Evolutionary conservation across 1,140 invertebrate species (phyloP), one percentile per base, ranked within the genome.

Genomic region (Anagrus nilaparvatae): DNA sequence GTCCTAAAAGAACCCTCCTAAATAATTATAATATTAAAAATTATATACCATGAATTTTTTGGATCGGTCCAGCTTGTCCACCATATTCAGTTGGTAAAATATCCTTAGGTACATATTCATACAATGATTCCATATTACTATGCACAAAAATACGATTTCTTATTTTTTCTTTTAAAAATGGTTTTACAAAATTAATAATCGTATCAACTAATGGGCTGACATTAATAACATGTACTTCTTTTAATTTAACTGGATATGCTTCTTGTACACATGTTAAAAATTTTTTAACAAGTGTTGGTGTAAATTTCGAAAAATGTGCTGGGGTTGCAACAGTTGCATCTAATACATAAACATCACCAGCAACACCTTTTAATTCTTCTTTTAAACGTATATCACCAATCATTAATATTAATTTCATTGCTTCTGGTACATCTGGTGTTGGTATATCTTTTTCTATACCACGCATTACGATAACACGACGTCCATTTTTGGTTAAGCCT

Each of bases 91-190:
- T 64, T 3, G 86, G 86, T 31, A 88, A 59, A 52, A 89, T 79
- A 21, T 85, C 81, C 51, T 75, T 78, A 0, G 84, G 84, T 17
- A 89, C 67, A 44, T 78, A 76, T 47, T 86, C 77, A 57, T 87
- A 82, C 1, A 90, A 66, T 3, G 78, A 77, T 18, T 86, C 78
- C 7, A 84, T 47, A 13, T 78, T 72, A 41, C 74, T 78, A 58
- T 89, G 85, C 30, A 87, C 77, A 52, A 77, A 79, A 48, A 90
- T 84, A 48, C 87, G 73, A 55, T 85, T 81, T 45, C 79, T 74
- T 39, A 89, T 86, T 61, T 90, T 90, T 53, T 89, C 85, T 55
- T 87, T 87, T 12, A 88, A 66, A 60, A 88, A 86, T 0, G 84
- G 84, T 58, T 85, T 86, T 0, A 87, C 82, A 58, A 87, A 84